A percentile compares a stretch with the other conserved stretches of the same genome.
These are phyloP conservation scores for Schizopygopsis pylzovi DNA, from an alignment of 2,797 vertebrate species.

Conservation along the genomic window DNA sequence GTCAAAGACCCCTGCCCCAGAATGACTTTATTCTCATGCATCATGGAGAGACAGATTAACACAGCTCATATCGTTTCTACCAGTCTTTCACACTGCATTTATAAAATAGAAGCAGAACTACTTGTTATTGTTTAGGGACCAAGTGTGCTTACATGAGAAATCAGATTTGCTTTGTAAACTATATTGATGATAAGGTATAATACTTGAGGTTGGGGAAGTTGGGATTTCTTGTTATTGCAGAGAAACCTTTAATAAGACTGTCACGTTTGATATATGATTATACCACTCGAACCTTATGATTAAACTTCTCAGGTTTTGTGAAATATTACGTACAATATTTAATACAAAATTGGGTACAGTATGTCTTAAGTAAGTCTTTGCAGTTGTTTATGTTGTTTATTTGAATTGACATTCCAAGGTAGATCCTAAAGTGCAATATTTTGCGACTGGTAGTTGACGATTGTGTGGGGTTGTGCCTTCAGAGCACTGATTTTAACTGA, in stretches of 20 bases:
- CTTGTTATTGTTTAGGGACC: slow-evolving; percentile 72
- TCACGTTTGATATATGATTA: slow-evolving; percentile 61
- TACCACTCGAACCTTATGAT: slow-evolving; percentile 59
- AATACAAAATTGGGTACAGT: slow-evolving; percentile 61
- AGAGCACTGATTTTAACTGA: slow-evolving; percentile 77
- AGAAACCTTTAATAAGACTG: slow-evolving; percentile 47
- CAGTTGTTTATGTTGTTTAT: slow-evolving; percentile 67
- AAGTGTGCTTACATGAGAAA: slow-evolving; percentile 62
- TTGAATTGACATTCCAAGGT: slow-evolving; percentile 74
- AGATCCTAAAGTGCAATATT: slow-evolving; percentile 82
- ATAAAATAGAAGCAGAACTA: slow-evolving; percentile 27
- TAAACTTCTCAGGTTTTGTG: slow-evolving; percentile 72
- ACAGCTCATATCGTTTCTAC: slow-evolving; percentile 39
- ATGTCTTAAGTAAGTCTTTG: slow-evolving; percentile 57
- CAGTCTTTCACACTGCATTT: slow-evolving; percentile 39
- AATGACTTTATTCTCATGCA: slow-evolving; percentile 50
- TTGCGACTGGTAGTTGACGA: slow-evolving; percentile 75
- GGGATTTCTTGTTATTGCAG: not conserved
- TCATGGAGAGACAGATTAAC: not conserved
- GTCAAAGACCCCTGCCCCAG: slow-evolving; percentile 65
- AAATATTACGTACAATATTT: slow-evolving; percentile 70
- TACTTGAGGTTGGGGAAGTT: slow-evolving; percentile 10
- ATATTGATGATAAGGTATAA: slow-evolving; percentile 35
- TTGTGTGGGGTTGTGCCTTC: slow-evolving; percentile 68
- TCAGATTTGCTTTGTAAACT: slow-evolving; percentile 57